Percentiles rank a stretch among this genome's conserved stretches.
Conservation (phyloP, 2,113 vertebrate genomes). For the Carollia perspicillata region DNA sequence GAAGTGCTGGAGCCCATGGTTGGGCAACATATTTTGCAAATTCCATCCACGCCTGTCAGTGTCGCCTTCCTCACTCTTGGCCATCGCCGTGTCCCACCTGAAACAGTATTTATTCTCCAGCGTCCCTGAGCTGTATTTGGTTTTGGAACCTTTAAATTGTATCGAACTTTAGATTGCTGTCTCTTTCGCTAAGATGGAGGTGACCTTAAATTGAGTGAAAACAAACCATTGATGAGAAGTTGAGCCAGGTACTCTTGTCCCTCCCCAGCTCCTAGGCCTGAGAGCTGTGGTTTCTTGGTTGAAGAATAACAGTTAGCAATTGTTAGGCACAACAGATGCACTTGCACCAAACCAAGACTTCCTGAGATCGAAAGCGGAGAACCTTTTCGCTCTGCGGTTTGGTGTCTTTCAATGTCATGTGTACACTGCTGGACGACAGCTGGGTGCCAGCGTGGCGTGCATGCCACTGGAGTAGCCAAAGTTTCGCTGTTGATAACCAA, state of each 20-base stretch:
- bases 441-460: not conserved
- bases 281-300: not conserved
- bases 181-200: not conserved
- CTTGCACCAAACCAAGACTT: not conserved
- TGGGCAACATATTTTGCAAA: not conserved
- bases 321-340: not conserved
- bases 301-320: not conserved
- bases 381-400: not conserved
- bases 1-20: not conserved
- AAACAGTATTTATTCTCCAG: not conserved
- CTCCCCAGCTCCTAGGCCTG: not conserved
- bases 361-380: not conserved
- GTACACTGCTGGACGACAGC: not conserved
- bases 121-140: not conserved
- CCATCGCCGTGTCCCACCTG: not conserved
- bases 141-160: not conserved
- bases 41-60: not conserved
- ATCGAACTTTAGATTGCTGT: not conserved
- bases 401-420: not conserved
- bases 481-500: not conserved
- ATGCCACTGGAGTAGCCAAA: not conserved
- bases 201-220: not conserved
- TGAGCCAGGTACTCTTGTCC: not conserved
- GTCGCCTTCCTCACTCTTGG: not conserved
- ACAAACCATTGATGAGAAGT: not conserved